Evolutionary conservation across 2,113 vertebrate genomes (phyloP), one percentile per base, ranked within the genome.

Genomic region (Regulus satrapa): DNA sequence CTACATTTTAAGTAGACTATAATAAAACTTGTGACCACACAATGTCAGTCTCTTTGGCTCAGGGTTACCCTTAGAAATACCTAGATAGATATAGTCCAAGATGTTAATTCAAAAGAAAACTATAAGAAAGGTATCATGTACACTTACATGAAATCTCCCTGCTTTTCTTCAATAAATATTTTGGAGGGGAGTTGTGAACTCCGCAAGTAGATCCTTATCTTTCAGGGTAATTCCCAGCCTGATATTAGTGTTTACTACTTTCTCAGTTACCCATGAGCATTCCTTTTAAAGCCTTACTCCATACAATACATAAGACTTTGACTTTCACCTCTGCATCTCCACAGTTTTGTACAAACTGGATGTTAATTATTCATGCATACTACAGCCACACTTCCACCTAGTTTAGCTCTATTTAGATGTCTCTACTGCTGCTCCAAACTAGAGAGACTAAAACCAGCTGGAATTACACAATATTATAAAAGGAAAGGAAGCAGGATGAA

Each of bases 51-150:
- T 78, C 23, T 46, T 66, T 34, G 29, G 7, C 21, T 88, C 28
- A 72, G 34, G 19, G 2, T 81, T 9, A 67, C 12, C 21, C 18
- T 82, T 79, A 34, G 40, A 90, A 92, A 68, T 24, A 63, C 2
- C 17, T 40, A 32, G 8, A 18, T 48, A 79, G 14, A 36, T 40
- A 43, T 2, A 41, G 21, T 28, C 24, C 19, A 55, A 75, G n/a
- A 12, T 8, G 40, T 23, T 64, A 72, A 48, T 32, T 59, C 28
- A 48, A 59, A 64, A 32, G 9, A 52, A 79, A 66, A 63, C 46
- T 1, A 4, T 1, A 21, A 8, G 25, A 72, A 25, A 2, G 0
- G 9, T 43, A 12, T 61, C 17, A 18, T 3, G 1, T 19, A 46
- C 5, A 43, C 12, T 10, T 34, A 28, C 18, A 55, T 12, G 1